Evolutionary conservation across 2,888 invertebrate genomes (phyloP), one percentile per base, ranked within the genome.

Genomic region (Drosophila fulvimacula): DNA sequence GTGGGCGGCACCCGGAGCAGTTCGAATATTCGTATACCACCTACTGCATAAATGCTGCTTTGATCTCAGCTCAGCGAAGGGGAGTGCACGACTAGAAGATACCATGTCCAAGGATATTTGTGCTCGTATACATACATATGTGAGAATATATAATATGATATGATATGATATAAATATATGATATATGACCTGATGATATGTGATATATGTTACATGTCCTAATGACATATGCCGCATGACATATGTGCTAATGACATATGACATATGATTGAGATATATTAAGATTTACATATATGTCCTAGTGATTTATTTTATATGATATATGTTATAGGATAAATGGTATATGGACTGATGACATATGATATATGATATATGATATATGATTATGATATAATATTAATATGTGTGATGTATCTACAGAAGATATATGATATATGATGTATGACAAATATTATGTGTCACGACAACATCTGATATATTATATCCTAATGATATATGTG

Each of bases 291-390:
- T n/a, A n/a, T n/a, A n/a, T n/a, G n/a, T n/a, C n/a, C n/a, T n/a
- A n/a, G n/a, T 42, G 21, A 21, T 42, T 21, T 21, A 42, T 42
- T 21, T 21, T 42, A 42, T 21, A 42, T 42, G 42, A 42, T 42
- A 21, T 42, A 42, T 42, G 42, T 21, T 19, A 42, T 13, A 42
- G 21, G 42, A 42, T 42, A 42, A 21, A 42, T 42, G 42, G 21
- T 42, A 42, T 42, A 42, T 42, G 42, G 42, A 42, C 21, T 21
- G 21, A 42, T 42, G 42, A 42, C 21, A 42, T 42, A 42, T 42
- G 21, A 42, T 19, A 42, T 42, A 42, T 42, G 42, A 42, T 42
- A 42, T 42, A 42, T 42, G 42, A 42, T 42, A 42, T 42, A 21
- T 21, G 41, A 42, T 5, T 41, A 41, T 39, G 39, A 41, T 41